Conservation (phyloP, 2,113 vertebrate species). For the cat (Felis catus) region DNA sequence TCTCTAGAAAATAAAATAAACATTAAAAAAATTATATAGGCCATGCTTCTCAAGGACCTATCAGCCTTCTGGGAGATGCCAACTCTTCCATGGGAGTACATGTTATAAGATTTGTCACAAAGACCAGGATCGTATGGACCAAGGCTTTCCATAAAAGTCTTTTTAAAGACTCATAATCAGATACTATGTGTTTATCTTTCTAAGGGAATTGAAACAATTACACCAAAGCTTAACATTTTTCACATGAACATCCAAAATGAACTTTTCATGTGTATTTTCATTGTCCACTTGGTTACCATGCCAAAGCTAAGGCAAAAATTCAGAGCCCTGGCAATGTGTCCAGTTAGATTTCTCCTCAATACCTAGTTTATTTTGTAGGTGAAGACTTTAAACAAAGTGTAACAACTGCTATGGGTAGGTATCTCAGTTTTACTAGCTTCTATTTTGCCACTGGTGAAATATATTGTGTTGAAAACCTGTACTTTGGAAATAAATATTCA, state of each 20-base stretch:
- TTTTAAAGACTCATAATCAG: neutral
- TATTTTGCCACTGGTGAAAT: neutral
- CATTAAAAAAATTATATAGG: neutral
- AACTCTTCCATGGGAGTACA: neutral
- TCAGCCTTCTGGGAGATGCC: neutral
- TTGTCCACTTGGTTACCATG: neutral
- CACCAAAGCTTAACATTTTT: neutral
- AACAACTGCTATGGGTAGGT: fast-evolving
- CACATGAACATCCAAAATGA: neutral
- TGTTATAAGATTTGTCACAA: neutral
- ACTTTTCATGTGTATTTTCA: neutral
- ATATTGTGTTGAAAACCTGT: neutral
- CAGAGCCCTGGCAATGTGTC: neutral
- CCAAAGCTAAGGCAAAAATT: neutral
- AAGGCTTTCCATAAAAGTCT: neutral
- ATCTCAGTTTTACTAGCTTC: neutral
- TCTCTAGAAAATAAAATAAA: too few species aligned
- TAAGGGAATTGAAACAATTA: neutral
- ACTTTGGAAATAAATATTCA: neutral
- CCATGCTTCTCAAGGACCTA: fast-evolving
- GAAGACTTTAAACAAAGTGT: neutral
- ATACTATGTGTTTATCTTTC: neutral
- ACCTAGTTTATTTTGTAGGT: neutral
- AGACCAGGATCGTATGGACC: neutral
- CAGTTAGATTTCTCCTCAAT: neutral